Evolutionary conservation across 2,888 invertebrate genomes (phyloP), one percentile per base, ranked within the genome.

Genomic region (Trachelus iudaicus): DNA sequence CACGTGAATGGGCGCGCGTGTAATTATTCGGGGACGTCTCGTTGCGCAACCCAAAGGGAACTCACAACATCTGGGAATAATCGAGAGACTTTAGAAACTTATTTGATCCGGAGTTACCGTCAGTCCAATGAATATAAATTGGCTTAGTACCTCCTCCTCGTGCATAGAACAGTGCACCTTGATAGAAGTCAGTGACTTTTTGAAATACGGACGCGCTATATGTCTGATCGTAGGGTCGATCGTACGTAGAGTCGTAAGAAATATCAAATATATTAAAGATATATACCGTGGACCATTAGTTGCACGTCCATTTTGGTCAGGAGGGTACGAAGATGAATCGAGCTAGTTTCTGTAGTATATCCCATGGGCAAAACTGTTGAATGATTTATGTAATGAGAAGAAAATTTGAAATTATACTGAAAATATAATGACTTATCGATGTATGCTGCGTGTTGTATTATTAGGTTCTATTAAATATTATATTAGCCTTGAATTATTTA

Each of bases 51-150:
- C 23, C 23, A 56, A 23, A 9, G 15, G 56, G 23, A 15, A 56
- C 56, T 56, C 56, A 56, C 23, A 9, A 56, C 23, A 23, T 56
- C 23, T 56, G 56, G 11, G 31, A 15, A 71, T 77, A 75, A 75
- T 40, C 77, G 75, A 77, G 75, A 34, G 75, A 33, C 69, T 34
- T 77, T 74, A 15, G 77, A 77, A 77, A 71, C 77, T 77, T 75
- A 77, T 75, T 77, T 77, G 69, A 77, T 77, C 71, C 73, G 75
- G 75, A 77, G 77, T 77, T 77, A 77, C 74, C 71, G 77, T 37
- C 40, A 75, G 75, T 75, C 69, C 69, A 71, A 77, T 77, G 77
- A 77, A 77, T 75, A 77, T 75, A 77, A 77, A 77, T 77, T 74
- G 75, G 71, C 75, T 69, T 37, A 75, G 75, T 77, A 56, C 69